These are phyloP conservation scores for Pemphredon lugubris DNA, from an alignment of 2,888 invertebrate species.

Conservation along the genomic window DNA sequence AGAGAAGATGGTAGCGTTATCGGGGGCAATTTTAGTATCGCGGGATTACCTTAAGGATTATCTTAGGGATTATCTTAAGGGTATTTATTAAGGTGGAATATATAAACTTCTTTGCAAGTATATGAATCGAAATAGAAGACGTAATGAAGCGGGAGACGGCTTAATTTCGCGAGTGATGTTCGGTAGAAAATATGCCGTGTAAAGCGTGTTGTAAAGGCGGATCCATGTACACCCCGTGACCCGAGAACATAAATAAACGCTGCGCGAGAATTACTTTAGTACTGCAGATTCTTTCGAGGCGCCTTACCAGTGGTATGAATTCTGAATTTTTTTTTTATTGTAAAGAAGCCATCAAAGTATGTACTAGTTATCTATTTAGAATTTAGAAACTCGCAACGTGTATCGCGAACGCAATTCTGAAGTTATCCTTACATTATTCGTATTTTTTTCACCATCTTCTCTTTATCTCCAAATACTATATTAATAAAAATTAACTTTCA, in stretches of 20 bases:
- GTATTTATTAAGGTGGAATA: not conserved
- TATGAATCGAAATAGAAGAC: conserved; percentile 64
- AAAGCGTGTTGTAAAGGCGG: conserved; percentile 73
- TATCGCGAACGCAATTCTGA: too few relatives aligned
- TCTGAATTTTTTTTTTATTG: conserved; percentile 1
- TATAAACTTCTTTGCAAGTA: not conserved
- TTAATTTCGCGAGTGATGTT: conserved; percentile 76
- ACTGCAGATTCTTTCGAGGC: conserved; percentile 55
- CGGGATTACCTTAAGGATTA: too few relatives aligned
- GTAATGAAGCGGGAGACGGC: conserved; percentile 66
- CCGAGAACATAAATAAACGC: conserved; percentile 80
- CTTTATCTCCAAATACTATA: too few relatives aligned
- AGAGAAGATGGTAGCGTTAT: too few relatives aligned
- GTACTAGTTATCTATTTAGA: too few relatives aligned
- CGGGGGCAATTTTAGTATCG: too few relatives aligned
- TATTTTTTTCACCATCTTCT: too few relatives aligned
- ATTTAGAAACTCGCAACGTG: too few relatives aligned
- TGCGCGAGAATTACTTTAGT: conserved; percentile 71
- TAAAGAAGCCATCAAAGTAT: not conserved
- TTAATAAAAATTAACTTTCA: too few relatives aligned
- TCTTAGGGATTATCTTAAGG: too few relatives aligned
- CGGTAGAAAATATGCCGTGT: conserved; percentile 73
- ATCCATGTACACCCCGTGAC: conserved; percentile 76
- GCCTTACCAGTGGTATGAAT: conserved; percentile 18
- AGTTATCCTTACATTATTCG: too few relatives aligned